Conservation (phyloP, 2,888 invertebrate genomes). For the Drosophila merina region DNA sequence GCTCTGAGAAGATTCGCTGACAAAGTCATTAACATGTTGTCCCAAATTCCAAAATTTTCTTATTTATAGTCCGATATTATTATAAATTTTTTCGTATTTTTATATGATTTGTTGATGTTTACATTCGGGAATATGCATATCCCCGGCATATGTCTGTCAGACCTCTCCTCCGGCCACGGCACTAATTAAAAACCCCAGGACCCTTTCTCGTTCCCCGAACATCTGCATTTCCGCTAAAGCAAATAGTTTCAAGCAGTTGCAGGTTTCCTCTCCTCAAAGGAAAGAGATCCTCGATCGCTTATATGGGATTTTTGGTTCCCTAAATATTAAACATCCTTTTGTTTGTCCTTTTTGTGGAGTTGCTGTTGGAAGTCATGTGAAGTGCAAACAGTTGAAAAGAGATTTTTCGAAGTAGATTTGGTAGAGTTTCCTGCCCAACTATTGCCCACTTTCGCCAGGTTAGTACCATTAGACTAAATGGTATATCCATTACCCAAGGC, state of each 20-base stretch:
- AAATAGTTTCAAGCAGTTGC: constrained; percentile 59
- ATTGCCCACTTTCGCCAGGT: constrained; percentile 37
- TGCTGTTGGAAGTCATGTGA: constrained; percentile 64
- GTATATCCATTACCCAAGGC: constrained; percentile 44
- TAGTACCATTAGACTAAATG: constrained; percentile 49
- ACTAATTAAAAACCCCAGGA: constrained; percentile 48
- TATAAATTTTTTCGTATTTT: constrained; percentile 26
- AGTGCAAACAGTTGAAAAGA: constrained; percentile 59
- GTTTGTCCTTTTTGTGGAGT: constrained; percentile 39
- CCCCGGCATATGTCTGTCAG: constrained; percentile 62
- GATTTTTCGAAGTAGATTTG: constrained; percentile 51
- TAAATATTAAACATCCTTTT: constrained; percentile 72
- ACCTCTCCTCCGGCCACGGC: constrained; percentile 45
- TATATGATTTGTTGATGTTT: constrained; percentile 49
- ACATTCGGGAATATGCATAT: constrained; percentile 48
- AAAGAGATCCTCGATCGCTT: constrained; percentile 46
- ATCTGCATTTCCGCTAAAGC: constrained; percentile 77
- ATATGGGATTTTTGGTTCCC: constrained; percentile 46
- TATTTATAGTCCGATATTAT: constrained; percentile 12
- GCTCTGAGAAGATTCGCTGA: constrained; percentile 42
- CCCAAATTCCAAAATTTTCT: constrained; percentile 29
- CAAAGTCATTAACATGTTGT: constrained; percentile 62
- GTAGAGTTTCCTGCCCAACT: constrained; percentile 18
- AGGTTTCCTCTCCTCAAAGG: constrained; percentile 16
- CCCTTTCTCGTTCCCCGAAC: constrained; percentile 41